A percentile compares a stretch with the other conserved stretches of the same genome.
Evolutionary conservation across 2,888 invertebrate species (phyloP).

Genomic region (Callyntrura sp.): DNA sequence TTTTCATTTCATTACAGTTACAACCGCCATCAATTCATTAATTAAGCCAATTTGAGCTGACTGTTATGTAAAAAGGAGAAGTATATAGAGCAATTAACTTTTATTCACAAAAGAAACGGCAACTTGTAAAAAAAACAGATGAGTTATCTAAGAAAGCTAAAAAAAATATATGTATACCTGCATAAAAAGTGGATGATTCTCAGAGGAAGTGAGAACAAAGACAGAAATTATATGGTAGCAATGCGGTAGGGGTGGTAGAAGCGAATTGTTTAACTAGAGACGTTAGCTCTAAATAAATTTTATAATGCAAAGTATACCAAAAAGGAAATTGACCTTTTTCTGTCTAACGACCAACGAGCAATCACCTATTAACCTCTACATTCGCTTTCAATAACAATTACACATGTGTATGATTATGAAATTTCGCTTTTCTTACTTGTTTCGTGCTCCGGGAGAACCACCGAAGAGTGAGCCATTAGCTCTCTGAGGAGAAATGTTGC

Average conservation of each 20-base stretch:
- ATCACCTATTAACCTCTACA: too few species aligned
- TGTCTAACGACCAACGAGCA: background rate
- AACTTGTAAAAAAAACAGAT: background rate
- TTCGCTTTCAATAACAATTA: background rate
- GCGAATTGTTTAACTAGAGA: background rate
- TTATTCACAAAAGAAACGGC: slow-evolving; percentile 3
- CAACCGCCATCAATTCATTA: slow-evolving; percentile 32
- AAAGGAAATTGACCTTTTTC: background rate
- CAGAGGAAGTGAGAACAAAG: slow-evolving; percentile 41
- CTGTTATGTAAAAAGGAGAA: slow-evolving; percentile 14
- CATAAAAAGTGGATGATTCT: background rate
- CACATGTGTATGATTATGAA: background rate
- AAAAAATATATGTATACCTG: too few species aligned
- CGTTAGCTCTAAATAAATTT: background rate
- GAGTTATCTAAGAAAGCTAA: background rate
- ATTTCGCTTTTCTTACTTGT: slow-evolving; percentile 70
- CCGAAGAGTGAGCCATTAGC: slow-evolving; percentile 12
- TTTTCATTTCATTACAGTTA: slow-evolving; percentile 22
- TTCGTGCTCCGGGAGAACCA: slow-evolving; percentile 27
- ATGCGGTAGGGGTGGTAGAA: background rate
- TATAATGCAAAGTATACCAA: background rate
- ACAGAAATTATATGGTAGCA: background rate
- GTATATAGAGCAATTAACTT: slow-evolving; percentile 1
- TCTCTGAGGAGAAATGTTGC: slow-evolving; percentile 57
- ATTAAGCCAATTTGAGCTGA: slow-evolving; percentile 39